These are phyloP conservation scores for Diabrotica balteata DNA, from an alignment of 2,888 invertebrate genomes.

Conservation along the genomic window DNA sequence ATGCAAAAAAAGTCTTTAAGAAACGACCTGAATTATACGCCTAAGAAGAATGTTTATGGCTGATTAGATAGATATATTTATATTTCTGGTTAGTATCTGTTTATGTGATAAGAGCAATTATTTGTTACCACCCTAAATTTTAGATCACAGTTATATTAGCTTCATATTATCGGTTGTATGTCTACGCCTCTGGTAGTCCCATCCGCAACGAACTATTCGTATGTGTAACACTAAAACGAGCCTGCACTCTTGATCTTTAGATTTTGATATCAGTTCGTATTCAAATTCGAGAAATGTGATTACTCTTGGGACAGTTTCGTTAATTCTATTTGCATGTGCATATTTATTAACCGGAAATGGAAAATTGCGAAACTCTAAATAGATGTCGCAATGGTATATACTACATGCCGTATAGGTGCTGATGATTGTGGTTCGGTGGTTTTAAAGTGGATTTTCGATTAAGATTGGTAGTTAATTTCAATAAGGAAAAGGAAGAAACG, in stretches of 20 bases:
- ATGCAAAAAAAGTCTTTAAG: too few species aligned
- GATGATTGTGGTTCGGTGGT: conserved; percentile 32
- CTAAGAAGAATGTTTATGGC: too few species aligned
- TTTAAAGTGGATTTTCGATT: conserved; percentile 14
- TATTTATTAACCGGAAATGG: conserved; percentile 56
- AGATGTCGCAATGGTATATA: conserved; percentile 21
- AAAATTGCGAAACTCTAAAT: conserved; percentile 37
- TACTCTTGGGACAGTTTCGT: conserved; percentile 28
- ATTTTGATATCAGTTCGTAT: conserved; percentile 32
- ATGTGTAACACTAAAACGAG: conserved; percentile 22
- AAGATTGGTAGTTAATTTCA: conserved; percentile 14
- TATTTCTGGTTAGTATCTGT: too few species aligned
- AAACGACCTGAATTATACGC: too few species aligned
- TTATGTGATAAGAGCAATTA: too few species aligned
- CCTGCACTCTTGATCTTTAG: conserved; percentile 31
- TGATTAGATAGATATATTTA: too few species aligned
- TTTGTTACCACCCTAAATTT: too few species aligned
- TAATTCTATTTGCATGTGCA: conserved; percentile 49
- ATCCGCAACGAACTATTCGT: conserved; percentile 12
- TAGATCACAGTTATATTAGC: too few species aligned
- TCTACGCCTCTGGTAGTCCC: conserved; percentile 3
- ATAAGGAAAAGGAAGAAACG: conserved; percentile 23
- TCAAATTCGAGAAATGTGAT: conserved; percentile 28
- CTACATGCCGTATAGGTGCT: neutral
- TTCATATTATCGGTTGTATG: neutral